Conservation (phyloP, 2,113 vertebrate species). For the Aviceda subcristata region DNA sequence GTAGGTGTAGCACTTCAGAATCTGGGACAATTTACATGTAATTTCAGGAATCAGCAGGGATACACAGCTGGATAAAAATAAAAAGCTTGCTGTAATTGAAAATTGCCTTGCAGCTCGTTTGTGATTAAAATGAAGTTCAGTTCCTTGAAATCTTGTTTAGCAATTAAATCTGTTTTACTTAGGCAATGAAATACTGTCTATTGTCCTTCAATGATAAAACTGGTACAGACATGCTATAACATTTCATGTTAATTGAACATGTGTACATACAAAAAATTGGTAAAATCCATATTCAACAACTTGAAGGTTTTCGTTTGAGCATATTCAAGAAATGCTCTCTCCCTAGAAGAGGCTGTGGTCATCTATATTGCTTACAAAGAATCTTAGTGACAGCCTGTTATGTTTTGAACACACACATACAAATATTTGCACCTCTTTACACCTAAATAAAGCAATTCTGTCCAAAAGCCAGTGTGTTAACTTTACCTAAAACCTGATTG, state of each 20-base stretch:
- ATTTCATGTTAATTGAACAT: slow-evolving; percentile 12
- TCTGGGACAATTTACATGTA: slow-evolving; percentile 77
- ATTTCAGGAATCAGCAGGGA: slow-evolving; percentile 77
- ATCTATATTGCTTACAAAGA: background rate
- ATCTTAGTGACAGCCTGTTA: background rate
- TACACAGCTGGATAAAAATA: slow-evolving; percentile 80
- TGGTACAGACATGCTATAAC: background rate
- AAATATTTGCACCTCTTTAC: background rate
- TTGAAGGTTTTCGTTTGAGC: background rate
- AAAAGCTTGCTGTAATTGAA: slow-evolving; percentile 79
- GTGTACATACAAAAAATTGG: background rate
- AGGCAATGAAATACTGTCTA: slow-evolving; percentile 59
- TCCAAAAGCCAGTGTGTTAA: background rate
- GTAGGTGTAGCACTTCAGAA: slow-evolving; percentile 75
- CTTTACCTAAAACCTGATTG: background rate
- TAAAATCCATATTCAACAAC: background rate
- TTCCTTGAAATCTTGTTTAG: slow-evolving; percentile 72
- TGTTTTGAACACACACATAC: background rate
- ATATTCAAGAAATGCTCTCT: background rate
- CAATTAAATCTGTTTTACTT: slow-evolving; percentile 74
- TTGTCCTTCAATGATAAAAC: slow-evolving; percentile 62
- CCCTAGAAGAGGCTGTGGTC: background rate
- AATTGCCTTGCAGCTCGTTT: slow-evolving; percentile 74
- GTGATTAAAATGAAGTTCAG: slow-evolving; percentile 76
- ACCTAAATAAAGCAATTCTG: background rate